These are phyloP conservation scores for Lithophane leautieri DNA, from an alignment of 2,888 invertebrate species.

Conservation along the genomic window DNA sequence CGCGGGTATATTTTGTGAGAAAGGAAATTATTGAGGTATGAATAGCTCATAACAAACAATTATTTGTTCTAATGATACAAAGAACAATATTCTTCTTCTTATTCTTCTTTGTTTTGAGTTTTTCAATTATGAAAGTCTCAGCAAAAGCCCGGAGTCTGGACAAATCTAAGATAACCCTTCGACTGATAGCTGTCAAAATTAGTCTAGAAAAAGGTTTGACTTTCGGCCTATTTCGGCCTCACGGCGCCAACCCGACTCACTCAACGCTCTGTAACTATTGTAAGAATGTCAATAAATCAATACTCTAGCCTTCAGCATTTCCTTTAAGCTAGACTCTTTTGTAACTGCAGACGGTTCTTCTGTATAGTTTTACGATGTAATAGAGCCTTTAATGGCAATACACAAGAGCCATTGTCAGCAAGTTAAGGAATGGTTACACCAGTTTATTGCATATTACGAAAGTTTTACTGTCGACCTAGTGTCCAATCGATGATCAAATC, in stretches of 20 bases:
- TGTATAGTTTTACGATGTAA: not conserved
- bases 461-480: constrained; percentile 24
- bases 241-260: too few species aligned
- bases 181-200: too few species aligned
- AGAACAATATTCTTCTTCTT: not conserved
- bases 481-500: constrained; percentile 15
- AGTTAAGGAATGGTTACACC: constrained; percentile 36
- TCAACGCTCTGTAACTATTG: too few species aligned
- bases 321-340: not conserved
- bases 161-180: too few species aligned
- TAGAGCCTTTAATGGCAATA: constrained; percentile 7
- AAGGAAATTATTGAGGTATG: constrained; percentile 8
- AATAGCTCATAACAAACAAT: not conserved
- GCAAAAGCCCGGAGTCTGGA: too few species aligned
- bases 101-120: not conserved
- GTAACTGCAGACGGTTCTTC: not conserved
- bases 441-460: constrained; percentile 39
- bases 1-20: constrained; percentile 9
- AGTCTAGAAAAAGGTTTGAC: too few species aligned
- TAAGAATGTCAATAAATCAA: too few species aligned
- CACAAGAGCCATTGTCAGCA: constrained; percentile 24
- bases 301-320: not conserved
- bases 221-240: too few species aligned
- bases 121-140: not conserved
- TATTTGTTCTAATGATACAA: not conserved